Evolutionary conservation across 2,888 invertebrate genomes (phyloP).

Genomic region (Platycheirus rosarum): DNA sequence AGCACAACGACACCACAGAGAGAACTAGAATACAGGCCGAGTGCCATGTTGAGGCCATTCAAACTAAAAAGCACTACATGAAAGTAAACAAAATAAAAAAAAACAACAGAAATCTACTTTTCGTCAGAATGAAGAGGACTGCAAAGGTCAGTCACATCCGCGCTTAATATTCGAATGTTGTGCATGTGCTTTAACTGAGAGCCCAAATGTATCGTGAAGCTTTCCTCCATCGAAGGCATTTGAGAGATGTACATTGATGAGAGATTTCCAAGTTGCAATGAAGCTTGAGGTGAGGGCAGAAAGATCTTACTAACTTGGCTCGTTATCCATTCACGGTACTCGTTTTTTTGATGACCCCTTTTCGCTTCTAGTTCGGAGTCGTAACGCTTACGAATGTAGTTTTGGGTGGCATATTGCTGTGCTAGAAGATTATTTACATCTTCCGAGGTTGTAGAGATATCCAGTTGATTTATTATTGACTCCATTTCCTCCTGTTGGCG

Average conservation of each 20-base stretch:
- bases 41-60: conserved; percentile 91
- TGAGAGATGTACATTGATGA: conserved; percentile 83
- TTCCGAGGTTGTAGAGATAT: conserved; percentile 87
- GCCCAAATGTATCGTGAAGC: conserved; percentile 98
- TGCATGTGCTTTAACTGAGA: conserved; percentile 99
- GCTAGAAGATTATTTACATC: conserved; percentile 93
- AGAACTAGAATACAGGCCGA: conserved; percentile 96
- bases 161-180: conserved; percentile 95
- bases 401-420: conserved; percentile 91
- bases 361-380: conserved; percentile 92
- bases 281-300: conserved; percentile 79
- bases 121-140: conserved; percentile 84
- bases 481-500: conserved; percentile 96
- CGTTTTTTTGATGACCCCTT: conserved; percentile 91
- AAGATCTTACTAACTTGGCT: conserved; percentile 82
- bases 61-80: conserved; percentile 75
- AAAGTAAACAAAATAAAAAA: not conserved
- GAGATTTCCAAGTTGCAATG: conserved; percentile 81
- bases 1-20: conserved; percentile 94
- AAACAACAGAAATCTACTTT: conserved; percentile 73
- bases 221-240: conserved; percentile 90
- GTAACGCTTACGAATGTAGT: conserved; percentile 92
- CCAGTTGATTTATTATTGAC: conserved; percentile 90
- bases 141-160: conserved; percentile 92
- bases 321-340: conserved; percentile 94